Evolutionary conservation across 2,797 vertebrate genomes (phyloP).

Genomic region (Otolemur crassicaudatus): DNA sequence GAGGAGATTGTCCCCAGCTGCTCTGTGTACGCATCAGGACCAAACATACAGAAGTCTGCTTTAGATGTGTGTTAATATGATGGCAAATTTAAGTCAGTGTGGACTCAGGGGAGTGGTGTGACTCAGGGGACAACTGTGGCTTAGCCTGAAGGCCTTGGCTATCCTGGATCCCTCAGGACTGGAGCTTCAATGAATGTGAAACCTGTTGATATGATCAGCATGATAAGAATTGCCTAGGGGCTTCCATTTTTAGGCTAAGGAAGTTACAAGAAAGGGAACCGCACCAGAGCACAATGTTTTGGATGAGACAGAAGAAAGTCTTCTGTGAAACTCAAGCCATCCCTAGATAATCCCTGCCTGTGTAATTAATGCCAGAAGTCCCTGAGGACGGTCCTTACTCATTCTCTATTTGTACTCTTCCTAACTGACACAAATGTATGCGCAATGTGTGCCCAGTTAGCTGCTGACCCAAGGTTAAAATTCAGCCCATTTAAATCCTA

Average conservation of each 20-base stretch:
- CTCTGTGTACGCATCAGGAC: conserved; percentile 47
- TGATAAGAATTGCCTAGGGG: background rate
- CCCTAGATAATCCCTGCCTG: too few species aligned
- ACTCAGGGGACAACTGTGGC: background rate
- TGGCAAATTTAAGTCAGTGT: background rate
- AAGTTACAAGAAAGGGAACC: background rate
- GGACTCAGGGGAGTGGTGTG: background rate
- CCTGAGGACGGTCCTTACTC: background rate
- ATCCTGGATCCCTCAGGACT: background rate
- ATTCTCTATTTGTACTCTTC: background rate
- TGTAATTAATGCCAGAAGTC: rapidly evolving
- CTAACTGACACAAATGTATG: background rate
- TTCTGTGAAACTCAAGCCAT: background rate
- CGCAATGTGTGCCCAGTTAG: background rate
- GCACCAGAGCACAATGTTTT: background rate
- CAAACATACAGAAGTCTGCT: background rate
- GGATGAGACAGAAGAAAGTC: background rate
- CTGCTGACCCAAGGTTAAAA: background rate
- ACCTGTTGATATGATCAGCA: background rate
- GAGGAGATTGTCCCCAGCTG: conserved; percentile 70
- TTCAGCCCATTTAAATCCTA: background rate
- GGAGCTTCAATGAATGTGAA: background rate
- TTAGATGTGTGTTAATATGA: background rate
- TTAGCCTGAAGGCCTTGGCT: rapidly evolving
- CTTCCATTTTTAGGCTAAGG: background rate